A percentile compares a stretch with the other conserved stretches of the same genome.
These are phyloP conservation scores for Artemisiospiza belli DNA, from an alignment of 2,113 vertebrate genomes.

Conservation along the genomic window DNA sequence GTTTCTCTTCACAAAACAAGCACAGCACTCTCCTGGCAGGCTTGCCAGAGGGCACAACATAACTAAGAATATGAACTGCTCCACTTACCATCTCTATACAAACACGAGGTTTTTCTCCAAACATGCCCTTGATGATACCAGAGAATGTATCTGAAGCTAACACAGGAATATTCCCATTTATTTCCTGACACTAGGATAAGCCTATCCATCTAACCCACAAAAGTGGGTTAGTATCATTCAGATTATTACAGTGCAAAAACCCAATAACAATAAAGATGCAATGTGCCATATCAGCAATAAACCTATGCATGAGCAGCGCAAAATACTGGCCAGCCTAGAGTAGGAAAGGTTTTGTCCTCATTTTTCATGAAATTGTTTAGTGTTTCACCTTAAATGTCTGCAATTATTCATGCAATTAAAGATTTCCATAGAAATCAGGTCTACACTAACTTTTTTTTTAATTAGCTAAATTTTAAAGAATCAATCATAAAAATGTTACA, in stretches of 20 bases:
- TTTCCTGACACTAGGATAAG: not conserved
- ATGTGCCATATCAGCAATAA: not conserved
- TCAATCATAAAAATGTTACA: not conserved
- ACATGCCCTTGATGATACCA: constrained; percentile 14
- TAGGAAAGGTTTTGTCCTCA: not conserved
- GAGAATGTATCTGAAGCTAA: constrained; percentile 49
- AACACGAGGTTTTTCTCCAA: constrained; percentile 64
- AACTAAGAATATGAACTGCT: constrained; percentile 72
- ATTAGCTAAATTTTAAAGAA: not conserved
- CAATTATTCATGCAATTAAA: not conserved
- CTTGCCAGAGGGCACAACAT: constrained; percentile 68
- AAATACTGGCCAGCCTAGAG: not conserved
- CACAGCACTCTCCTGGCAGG: constrained; percentile 59
- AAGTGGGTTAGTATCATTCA: not conserved
- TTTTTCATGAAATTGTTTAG: not conserved
- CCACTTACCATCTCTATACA: constrained; percentile 55
- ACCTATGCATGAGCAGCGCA: not conserved
- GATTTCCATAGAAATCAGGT: not conserved
- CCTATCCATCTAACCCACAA: not conserved
- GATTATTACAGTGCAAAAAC: not conserved
- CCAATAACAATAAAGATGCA: not conserved
- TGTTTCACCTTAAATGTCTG: not conserved
- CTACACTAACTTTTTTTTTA: not conserved
- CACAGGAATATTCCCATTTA: not conserved
- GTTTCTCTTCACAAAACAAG: constrained; percentile 69